These are phyloP conservation scores for Phalacrocorax pelagicus DNA, from an alignment of 2,113 vertebrate genomes.

Conservation along the genomic window DNA sequence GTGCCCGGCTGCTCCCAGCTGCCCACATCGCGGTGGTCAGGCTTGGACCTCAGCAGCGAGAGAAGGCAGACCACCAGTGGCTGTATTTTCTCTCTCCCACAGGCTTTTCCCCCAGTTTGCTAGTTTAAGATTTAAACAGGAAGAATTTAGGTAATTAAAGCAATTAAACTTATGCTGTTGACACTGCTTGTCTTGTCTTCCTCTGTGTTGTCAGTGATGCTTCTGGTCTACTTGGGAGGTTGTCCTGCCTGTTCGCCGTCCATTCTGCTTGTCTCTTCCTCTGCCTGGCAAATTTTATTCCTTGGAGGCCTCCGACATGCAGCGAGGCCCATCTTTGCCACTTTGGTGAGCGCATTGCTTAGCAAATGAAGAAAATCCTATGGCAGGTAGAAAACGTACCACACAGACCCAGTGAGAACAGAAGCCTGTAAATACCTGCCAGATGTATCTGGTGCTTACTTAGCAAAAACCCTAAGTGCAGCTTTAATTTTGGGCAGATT, in stretches of 20 bases:
- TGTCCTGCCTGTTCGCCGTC: background rate
- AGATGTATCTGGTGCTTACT: background rate
- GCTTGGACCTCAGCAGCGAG: background rate
- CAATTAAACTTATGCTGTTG: background rate
- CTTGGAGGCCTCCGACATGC: background rate
- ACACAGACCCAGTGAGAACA: background rate
- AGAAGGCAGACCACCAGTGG: background rate
- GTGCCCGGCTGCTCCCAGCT: background rate
- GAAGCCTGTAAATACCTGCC: background rate
- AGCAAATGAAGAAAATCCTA: background rate
- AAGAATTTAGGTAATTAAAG: background rate
- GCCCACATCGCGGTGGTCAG: accelerated
- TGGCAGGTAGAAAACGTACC: background rate
- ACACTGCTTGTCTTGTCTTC: background rate
- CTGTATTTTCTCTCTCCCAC: background rate
- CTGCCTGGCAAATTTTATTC: background rate
- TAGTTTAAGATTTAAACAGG: background rate
- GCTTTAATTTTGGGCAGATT: background rate
- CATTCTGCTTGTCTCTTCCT: background rate
- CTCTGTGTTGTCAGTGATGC: background rate
- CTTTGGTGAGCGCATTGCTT: background rate
- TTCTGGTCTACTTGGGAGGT: background rate
- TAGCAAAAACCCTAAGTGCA: background rate
- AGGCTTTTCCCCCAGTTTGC: background rate
- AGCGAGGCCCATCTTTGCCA: background rate